Evolutionary conservation across 1,140 invertebrate genomes (phyloP).

Genomic region (Radopholus similis): DNA sequence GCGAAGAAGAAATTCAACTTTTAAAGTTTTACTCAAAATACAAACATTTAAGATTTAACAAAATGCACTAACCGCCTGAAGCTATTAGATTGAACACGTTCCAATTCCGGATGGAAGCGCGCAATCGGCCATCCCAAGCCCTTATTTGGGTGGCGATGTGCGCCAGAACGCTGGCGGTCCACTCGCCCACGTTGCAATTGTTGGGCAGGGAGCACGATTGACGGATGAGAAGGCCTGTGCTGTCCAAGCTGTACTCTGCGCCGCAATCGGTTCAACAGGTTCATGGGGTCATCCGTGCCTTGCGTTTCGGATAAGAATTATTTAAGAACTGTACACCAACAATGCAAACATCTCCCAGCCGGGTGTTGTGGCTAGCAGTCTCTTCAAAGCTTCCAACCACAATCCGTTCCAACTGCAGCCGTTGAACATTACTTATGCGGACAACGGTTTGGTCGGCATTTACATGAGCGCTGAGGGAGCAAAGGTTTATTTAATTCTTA

Average conservation of each 20-base stretch:
- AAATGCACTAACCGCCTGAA: not conserved
- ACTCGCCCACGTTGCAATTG: conserved; percentile 53
- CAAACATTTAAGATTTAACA: too few species aligned
- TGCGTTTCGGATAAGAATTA: not conserved
- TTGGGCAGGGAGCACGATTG: conserved; percentile 47
- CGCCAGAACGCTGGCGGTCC: conserved; percentile 25
- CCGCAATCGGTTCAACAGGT: conserved; percentile 36
- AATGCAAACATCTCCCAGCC: conserved; percentile 21
- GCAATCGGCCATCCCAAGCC: conserved; percentile 20
- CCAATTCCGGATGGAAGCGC: conserved; percentile 30
- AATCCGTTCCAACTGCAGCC: conserved; percentile 35
- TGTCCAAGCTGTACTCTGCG: conserved; percentile 49
- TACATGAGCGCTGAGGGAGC: conserved; percentile 48
- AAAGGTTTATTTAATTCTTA: not conserved
- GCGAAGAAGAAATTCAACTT: too few species aligned
- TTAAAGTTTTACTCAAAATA: too few species aligned
- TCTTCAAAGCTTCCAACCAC: conserved; percentile 43
- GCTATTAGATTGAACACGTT: not conserved
- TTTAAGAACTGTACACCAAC: conserved; percentile 38
- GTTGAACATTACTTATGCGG: conserved; percentile 45
- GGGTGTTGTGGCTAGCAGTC: conserved; percentile 33
- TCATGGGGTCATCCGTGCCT: too few species aligned
- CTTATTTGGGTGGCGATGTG: conserved; percentile 49
- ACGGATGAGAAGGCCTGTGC: conserved; percentile 50
- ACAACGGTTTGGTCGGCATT: conserved; percentile 49